Percentiles rank a stretch among this genome's conserved stretches.
phyloP scores from a whole-genome alignment of 2,888 invertebrate species.

The Lapara coniferarum region DNA sequence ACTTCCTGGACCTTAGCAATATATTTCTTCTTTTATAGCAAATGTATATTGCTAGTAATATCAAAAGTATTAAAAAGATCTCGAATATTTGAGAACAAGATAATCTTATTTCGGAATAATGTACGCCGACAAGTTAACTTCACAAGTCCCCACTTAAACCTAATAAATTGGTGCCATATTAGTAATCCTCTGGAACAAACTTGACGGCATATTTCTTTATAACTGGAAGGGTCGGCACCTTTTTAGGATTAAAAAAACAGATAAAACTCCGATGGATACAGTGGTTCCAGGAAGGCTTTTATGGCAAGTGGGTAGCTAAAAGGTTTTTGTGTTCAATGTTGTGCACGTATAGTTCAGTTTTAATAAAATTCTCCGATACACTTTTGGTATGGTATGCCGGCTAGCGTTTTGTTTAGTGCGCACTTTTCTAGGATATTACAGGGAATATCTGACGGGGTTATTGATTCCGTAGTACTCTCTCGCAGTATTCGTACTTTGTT shows the following conservation, averaged over 20 bases:
- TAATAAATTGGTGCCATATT: background rate
- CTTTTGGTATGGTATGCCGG: background rate
- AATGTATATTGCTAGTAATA: too few relatives aligned
- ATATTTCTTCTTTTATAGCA: too few relatives aligned
- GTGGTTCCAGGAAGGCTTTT: conserved; percentile 32
- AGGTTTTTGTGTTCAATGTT: conserved; percentile 36
- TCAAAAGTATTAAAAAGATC: too few relatives aligned
- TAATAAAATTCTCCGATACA: conserved; percentile 40
- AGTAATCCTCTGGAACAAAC: background rate
- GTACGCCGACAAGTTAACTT: background rate
- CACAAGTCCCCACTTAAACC: background rate
- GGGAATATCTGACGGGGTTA: background rate
- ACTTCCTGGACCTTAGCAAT: too few relatives aligned
- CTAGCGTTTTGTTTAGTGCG: background rate
- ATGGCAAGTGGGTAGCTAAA: conserved; percentile 31
- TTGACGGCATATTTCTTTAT: background rate
- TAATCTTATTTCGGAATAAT: too few relatives aligned
- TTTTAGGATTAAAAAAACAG: conserved; percentile 33
- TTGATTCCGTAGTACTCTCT: too few relatives aligned
- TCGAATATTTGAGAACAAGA: too few relatives aligned
- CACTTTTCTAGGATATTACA: background rate
- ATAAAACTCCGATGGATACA: conserved; percentile 29
- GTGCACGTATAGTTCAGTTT: conserved; percentile 38
- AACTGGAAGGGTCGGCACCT: background rate
- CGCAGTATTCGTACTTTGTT: too few relatives aligned